A percentile compares a stretch with the other conserved stretches of the same genome.
These are phyloP conservation scores for Percopsis omiscomaycus DNA, from an alignment of 2,797 vertebrate genomes.

Conservation along the genomic window DNA sequence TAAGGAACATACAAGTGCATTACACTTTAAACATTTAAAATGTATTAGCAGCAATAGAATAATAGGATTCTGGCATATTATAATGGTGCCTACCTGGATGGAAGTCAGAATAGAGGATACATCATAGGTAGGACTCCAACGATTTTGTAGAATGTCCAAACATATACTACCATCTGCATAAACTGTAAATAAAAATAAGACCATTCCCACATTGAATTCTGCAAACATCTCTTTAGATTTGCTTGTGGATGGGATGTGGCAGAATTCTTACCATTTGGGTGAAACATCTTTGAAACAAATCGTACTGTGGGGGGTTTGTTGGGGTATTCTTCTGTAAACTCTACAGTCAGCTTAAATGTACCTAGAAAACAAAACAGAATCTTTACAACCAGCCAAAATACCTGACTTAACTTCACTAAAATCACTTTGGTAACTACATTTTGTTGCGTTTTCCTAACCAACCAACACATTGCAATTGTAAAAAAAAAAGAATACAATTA, in stretches of 20 bases:
- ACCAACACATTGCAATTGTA: too few relatives aligned
- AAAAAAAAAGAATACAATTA: too few relatives aligned
- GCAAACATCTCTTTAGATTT: background rate
- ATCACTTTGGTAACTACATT: background rate
- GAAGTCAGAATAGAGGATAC: conserved; percentile 99
- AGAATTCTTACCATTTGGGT: conserved; percentile 89
- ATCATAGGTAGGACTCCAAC: conserved; percentile 99
- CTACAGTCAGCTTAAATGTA: conserved; percentile 98
- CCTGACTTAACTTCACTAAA: too few relatives aligned
- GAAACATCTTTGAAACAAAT: conserved; percentile 99
- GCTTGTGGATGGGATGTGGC: background rate
- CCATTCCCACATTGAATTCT: background rate
- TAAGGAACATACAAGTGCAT: background rate
- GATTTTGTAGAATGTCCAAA: conserved; percentile 99
- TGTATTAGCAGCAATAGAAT: background rate
- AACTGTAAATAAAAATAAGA: conserved; percentile 74
- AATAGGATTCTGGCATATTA: background rate
- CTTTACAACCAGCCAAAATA: background rate
- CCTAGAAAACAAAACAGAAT: conserved; percentile 68
- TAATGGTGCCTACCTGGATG: conserved; percentile 85
- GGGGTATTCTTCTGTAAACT: conserved; percentile 99
- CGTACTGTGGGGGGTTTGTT: conserved; percentile 98
- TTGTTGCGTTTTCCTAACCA: too few relatives aligned
- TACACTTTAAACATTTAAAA: background rate
- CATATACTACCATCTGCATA: conserved; percentile 99